These are phyloP conservation scores for Acrocera orbiculus DNA, from an alignment of 2,888 invertebrate genomes.

Conservation along the genomic window DNA sequence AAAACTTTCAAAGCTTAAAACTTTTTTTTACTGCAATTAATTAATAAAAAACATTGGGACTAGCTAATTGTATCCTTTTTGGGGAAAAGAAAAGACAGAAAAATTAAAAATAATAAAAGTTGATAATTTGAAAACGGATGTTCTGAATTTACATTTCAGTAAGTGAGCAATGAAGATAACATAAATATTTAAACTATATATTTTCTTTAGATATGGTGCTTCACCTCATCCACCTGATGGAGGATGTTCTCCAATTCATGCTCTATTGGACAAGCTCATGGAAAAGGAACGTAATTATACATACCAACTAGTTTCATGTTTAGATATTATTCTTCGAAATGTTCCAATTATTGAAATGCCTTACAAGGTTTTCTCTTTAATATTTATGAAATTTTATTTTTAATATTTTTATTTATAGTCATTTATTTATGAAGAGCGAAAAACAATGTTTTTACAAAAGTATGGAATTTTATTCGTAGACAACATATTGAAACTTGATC, in stretches of 20 bases:
- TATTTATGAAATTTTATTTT: conserved; percentile 15
- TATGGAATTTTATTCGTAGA: conserved; percentile 26
- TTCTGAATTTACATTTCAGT: too few species aligned
- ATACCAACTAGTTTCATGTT: conserved; percentile 49
- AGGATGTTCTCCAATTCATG: conserved; percentile 43
- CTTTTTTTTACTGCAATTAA: too few species aligned
- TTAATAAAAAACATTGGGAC: too few species aligned
- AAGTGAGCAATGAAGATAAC: too few species aligned
- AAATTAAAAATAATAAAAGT: too few species aligned
- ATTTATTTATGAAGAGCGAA: conserved; percentile 18
- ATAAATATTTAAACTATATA: neutral
- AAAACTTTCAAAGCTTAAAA: too few species aligned
- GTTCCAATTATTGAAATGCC: conserved; percentile 40
- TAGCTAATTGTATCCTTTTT: too few species aligned
- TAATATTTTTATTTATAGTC: conserved; percentile 22
- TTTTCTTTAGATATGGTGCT: conserved; percentile 42
- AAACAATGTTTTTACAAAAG: conserved; percentile 25
- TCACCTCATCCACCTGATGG: conserved; percentile 39
- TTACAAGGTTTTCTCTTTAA: conserved; percentile 21
- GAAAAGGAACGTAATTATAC: conserved; percentile 46
- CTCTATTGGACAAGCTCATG: conserved; percentile 44
- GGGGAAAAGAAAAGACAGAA: too few species aligned
- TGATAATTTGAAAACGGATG: too few species aligned
- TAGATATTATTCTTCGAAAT: conserved; percentile 48
- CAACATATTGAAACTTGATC: conserved; percentile 24